Evolutionary conservation across 2,113 vertebrate genomes (phyloP).

Genomic region (Megaceryle maxima): DNA sequence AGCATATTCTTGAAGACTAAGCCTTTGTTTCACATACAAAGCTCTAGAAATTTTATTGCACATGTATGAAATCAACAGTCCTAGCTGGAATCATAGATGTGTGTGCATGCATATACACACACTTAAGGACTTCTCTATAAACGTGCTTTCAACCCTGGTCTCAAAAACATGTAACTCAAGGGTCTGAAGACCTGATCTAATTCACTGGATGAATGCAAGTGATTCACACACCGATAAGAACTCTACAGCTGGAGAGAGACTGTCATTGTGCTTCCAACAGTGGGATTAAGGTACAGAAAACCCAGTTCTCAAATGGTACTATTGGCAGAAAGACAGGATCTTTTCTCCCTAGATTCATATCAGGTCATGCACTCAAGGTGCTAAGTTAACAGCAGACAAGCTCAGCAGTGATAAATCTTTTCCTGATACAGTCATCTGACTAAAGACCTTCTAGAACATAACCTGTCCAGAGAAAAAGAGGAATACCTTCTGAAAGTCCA

Average conservation of each 20-base stretch:
- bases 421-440: background rate
- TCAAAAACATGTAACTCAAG: background rate
- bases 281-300: background rate
- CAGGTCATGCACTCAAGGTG: background rate
- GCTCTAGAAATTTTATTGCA: background rate
- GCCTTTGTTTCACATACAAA: background rate
- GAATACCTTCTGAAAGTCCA: background rate
- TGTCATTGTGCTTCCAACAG: background rate
- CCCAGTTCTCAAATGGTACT: background rate
- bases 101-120: background rate
- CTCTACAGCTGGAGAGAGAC: background rate
- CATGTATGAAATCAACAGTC: background rate
- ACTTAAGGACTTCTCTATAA: background rate
- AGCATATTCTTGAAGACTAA: background rate
- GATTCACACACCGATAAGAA: background rate
- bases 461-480: background rate
- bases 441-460: background rate
- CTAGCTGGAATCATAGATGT: background rate
- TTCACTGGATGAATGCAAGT: no score
- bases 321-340: background rate
- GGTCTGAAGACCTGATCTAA: background rate
- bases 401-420: background rate
- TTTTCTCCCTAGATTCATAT: background rate
- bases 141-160: background rate
- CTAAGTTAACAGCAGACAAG: background rate